A percentile compares a stretch with the other conserved stretches of the same genome.
phyloP scores from a whole-genome alignment of 2,888 invertebrate genomes.

The Scaptomyza reducta region DNA sequence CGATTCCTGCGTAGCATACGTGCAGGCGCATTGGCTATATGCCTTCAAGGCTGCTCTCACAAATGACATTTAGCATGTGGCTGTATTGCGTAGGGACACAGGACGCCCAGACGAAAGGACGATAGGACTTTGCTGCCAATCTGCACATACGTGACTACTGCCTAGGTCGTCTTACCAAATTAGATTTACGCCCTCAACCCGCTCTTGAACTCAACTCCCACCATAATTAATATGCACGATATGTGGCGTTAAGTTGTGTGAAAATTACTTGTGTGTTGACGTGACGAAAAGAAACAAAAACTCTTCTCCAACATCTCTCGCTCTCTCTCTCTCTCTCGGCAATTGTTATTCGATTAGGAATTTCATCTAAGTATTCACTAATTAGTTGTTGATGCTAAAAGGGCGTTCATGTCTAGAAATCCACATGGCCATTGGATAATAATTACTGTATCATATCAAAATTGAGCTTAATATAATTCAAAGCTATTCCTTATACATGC shows the following conservation, averaged over 20 bases:
- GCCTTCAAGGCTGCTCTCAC: constrained; percentile 26
- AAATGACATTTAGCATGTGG: constrained; percentile 56
- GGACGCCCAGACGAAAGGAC: not conserved
- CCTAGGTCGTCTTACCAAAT: constrained; percentile 66
- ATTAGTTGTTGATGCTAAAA: constrained; percentile 70
- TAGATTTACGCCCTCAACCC: constrained; percentile 56
- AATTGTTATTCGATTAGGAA: constrained; percentile 61
- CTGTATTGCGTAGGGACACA: constrained; percentile 12
- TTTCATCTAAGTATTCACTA: constrained; percentile 59
- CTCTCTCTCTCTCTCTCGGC: constrained; percentile 17
- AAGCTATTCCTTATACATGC: not conserved
- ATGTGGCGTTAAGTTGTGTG: constrained; percentile 79
- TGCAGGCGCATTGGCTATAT: constrained; percentile 58
- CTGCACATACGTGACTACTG: constrained; percentile 56
- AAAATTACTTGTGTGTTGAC: constrained; percentile 73
- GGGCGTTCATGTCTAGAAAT: constrained; percentile 13
- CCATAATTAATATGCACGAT: constrained; percentile 79
- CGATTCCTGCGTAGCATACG: constrained; percentile 52
- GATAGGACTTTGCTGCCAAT: constrained; percentile 20
- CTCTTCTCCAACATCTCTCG: constrained; percentile 23
- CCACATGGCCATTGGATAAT: constrained; percentile 4
- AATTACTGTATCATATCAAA: constrained; percentile 20
- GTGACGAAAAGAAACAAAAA: constrained; percentile 58
- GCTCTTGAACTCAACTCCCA: not conserved
- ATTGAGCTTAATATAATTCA: not conserved